Conservation (phyloP, 2,113 vertebrate genomes). For the Periophthalmus modestus region DNA sequence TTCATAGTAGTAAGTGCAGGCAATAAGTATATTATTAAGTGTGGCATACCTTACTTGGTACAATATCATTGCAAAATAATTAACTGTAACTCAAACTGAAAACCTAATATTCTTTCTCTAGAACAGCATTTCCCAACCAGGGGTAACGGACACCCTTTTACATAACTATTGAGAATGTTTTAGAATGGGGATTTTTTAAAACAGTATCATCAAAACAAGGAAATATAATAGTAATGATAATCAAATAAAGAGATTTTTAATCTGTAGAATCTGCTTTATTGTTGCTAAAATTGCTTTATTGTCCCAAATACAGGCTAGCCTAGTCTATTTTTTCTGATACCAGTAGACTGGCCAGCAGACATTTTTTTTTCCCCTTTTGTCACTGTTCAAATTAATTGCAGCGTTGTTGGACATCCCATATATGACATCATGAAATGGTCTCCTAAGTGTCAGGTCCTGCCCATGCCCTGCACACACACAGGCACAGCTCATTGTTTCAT, state of each 20-base stretch:
- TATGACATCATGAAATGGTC: conserved; percentile 33
- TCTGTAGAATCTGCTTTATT: not conserved
- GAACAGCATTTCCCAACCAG: too few relatives aligned
- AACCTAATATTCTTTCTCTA: not conserved
- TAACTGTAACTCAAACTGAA: not conserved
- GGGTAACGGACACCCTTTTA: too few relatives aligned
- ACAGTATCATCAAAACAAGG: too few relatives aligned
- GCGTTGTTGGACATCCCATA: conserved; percentile 23
- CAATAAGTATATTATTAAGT: too few relatives aligned
- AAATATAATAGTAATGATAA: too few relatives aligned
- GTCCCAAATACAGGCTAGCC: not conserved
- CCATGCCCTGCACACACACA: conserved; percentile 30
- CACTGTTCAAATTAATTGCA: conserved; percentile 5
- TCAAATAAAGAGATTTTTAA: not conserved
- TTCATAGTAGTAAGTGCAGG: too few relatives aligned
- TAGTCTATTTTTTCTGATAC: not conserved
- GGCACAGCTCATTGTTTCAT: conserved; percentile 70
- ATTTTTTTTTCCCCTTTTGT: not conserved
- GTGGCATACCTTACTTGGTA: too few relatives aligned
- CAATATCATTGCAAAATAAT: too few relatives aligned
- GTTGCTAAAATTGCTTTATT: not conserved
- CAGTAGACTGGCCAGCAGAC: not conserved
- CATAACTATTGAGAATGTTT: too few relatives aligned
- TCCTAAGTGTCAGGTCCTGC: conserved; percentile 36
- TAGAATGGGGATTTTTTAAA: too few relatives aligned